Conservation (phyloP, 1,140 invertebrate species). For the Adoxophyes honmai region DNA sequence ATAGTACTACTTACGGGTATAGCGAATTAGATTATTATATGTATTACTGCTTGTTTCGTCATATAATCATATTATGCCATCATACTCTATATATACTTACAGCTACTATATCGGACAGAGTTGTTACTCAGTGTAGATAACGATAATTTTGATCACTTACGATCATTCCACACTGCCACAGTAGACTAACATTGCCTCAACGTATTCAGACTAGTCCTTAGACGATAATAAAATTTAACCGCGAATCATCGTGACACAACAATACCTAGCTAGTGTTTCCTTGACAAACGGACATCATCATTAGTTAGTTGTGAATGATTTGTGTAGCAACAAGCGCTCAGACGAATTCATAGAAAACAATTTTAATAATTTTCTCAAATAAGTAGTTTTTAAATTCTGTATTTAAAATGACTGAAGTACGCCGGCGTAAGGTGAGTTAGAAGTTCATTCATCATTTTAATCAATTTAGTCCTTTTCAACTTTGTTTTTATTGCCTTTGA, state of each 20-base stretch:
- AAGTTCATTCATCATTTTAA: neutral
- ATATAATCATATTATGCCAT: too few relatives aligned
- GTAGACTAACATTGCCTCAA: too few relatives aligned
- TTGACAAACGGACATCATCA: neutral
- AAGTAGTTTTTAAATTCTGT: neutral
- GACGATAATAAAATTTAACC: neutral
- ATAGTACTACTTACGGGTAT: too few relatives aligned
- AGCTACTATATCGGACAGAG: too few relatives aligned
- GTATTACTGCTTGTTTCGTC: too few relatives aligned
- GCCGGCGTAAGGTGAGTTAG: conserved; percentile 38
- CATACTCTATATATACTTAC: too few relatives aligned
- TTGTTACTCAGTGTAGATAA: too few relatives aligned
- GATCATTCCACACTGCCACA: too few relatives aligned
- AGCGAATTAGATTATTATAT: too few relatives aligned
- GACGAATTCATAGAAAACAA: neutral
- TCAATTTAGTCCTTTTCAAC: too few relatives aligned
- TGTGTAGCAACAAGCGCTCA: conserved; percentile 17
- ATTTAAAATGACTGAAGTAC: conserved; percentile 20
- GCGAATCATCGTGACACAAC: conserved; percentile 1
- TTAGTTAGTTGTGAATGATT: neutral
- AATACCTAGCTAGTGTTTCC: neutral
- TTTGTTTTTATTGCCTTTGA: too few relatives aligned
- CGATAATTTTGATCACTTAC: too few relatives aligned
- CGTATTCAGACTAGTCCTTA: neutral
- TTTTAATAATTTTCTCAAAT: neutral